These are phyloP conservation scores for Peromyscus californicus DNA, from an alignment of 2,113 vertebrate species.

Conservation along the genomic window DNA sequence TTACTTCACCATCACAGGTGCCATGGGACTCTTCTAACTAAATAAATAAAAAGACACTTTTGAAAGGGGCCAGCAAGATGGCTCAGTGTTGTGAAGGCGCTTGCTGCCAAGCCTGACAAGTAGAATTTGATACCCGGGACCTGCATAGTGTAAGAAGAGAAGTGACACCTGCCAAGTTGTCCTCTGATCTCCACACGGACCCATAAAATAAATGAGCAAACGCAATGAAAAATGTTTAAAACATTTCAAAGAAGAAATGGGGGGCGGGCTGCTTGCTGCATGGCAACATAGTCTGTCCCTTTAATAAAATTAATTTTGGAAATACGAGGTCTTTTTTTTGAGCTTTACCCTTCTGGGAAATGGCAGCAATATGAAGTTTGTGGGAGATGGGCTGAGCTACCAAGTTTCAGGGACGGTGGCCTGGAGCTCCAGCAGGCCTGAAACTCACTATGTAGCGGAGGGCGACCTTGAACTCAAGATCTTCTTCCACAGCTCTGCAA, in stretches of 20 bases:
- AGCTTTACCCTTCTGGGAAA: not conserved
- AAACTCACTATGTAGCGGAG: not conserved
- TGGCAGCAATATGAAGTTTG: not conserved
- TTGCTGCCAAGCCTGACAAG: not conserved
- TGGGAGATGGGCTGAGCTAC: not conserved
- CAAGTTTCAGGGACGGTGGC: not conserved
- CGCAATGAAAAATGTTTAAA: not conserved
- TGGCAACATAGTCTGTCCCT: not conserved
- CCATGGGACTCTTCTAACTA: not conserved
- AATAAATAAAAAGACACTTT: not conserved
- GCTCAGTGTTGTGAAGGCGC: not conserved
- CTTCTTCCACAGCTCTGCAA: not conserved
- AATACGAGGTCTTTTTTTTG: not conserved
- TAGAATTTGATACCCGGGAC: not conserved
- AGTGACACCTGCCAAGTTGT: no score
- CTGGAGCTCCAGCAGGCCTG: not conserved
- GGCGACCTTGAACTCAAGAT: not conserved
- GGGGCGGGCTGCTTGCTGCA: not conserved
- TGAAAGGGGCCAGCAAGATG: not conserved
- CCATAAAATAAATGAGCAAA: not conserved
- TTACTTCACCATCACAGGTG: not conserved
- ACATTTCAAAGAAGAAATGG: not conserved
- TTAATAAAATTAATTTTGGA: slow-evolving; percentile 19
- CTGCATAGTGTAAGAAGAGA: no score
- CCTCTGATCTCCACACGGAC: not conserved